phyloP scores from a whole-genome alignment of 2,888 invertebrate genomes.

The Marronus borbonicus region DNA sequence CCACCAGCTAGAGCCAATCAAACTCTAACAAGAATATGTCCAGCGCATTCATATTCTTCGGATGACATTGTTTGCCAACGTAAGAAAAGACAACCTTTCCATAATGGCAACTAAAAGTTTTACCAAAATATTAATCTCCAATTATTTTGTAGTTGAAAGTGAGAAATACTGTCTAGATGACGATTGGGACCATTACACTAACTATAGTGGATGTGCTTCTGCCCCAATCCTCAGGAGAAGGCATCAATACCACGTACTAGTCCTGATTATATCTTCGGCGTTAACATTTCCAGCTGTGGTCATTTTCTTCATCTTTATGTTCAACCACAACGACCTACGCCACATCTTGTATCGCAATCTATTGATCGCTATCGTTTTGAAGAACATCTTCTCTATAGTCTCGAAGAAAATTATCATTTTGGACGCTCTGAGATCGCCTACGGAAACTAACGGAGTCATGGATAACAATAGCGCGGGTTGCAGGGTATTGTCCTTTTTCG shows the following conservation, averaged over 20 bases:
- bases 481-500: constrained; percentile 73
- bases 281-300: constrained; percentile 75
- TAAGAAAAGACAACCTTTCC: constrained; percentile 45
- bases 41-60: constrained; percentile 70
- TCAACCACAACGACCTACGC: constrained; percentile 63
- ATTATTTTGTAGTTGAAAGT: constrained; percentile 72
- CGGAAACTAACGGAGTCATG: constrained; percentile 71
- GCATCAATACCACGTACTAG: constrained; percentile 73
- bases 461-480: constrained; percentile 72
- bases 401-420: constrained; percentile 75
- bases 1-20: constrained; percentile 68
- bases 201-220: constrained; percentile 75
- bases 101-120: too few species aligned
- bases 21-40: constrained; percentile 71
- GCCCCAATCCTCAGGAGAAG: constrained; percentile 72
- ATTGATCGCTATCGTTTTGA: constrained; percentile 74
- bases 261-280: constrained; percentile 72
- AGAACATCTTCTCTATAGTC: constrained; percentile 75
- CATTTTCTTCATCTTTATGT: constrained; percentile 74
- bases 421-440: constrained; percentile 72
- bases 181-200: constrained; percentile 75
- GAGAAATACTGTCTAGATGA: constrained; percentile 73
- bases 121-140: background rate
- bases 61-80: constrained; percentile 55
- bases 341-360: constrained; percentile 76